These are phyloP conservation scores for Eurystomus gularis DNA, from an alignment of 2,113 vertebrate species.

Conservation along the genomic window DNA sequence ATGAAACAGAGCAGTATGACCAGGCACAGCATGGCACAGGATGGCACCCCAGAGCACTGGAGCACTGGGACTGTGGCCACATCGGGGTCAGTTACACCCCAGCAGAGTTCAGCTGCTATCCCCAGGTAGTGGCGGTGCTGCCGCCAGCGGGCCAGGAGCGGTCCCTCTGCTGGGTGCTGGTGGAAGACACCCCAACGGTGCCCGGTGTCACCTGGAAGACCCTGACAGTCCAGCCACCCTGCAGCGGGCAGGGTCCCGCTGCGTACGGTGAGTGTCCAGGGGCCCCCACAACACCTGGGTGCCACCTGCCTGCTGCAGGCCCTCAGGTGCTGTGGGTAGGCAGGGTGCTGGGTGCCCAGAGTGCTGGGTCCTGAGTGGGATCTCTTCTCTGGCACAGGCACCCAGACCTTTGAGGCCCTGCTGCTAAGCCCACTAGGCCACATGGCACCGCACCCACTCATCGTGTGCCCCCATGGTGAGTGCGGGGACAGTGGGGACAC, in stretches of 20 bases:
- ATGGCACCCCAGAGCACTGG: neutral
- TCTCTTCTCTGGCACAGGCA: neutral
- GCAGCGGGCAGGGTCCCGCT: fast-evolving
- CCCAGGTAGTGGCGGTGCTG: conserved; percentile 76
- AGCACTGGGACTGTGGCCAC: fast-evolving
- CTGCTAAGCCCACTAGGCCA: conserved; percentile 67
- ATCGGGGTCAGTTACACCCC: fast-evolving
- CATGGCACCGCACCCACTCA: conserved; percentile 62
- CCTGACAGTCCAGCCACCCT: conserved; percentile 67
- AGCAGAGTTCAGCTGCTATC: conserved; percentile 73
- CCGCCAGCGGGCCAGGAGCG: conserved; percentile 38
- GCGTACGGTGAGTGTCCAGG: fast-evolving
- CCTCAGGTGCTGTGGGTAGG: conserved; percentile 6
- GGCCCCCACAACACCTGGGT: neutral
- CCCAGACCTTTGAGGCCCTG: conserved; percentile 70
- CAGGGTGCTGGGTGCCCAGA: neutral
- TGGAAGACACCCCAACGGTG: conserved; percentile 65
- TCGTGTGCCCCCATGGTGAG: conserved; percentile 84
- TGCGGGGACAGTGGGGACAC: neutral
- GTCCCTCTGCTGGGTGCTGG: conserved; percentile 63
- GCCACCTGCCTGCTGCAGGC: neutral
- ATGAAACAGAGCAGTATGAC: neutral
- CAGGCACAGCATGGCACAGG: too few relatives aligned
- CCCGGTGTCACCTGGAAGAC: conserved; percentile 77
- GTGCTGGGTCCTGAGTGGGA: neutral